phyloP scores from a whole-genome alignment of 2,888 invertebrate species.

The Miltochrista miniata region DNA sequence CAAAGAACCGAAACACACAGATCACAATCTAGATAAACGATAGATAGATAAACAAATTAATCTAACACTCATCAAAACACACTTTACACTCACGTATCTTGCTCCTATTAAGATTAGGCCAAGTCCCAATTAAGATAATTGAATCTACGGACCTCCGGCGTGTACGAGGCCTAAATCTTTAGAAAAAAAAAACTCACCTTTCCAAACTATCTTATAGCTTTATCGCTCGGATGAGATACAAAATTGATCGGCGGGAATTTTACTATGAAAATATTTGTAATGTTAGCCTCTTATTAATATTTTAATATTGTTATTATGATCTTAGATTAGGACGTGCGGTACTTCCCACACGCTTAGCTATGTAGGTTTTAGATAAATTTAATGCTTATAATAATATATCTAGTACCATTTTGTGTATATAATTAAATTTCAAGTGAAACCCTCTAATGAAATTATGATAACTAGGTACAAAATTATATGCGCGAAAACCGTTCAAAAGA shows the following conservation, averaged over 20 bases:
- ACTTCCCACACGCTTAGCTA: constrained; percentile 32
- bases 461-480: background rate
- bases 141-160: constrained; percentile 67
- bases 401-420: constrained; percentile 1
- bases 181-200: constrained; percentile 51
- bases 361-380: constrained; percentile 21
- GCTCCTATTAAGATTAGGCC: constrained; percentile 70
- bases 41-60: constrained; percentile 56
- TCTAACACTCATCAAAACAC: constrained; percentile 40
- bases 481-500: background rate
- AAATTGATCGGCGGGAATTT: constrained; percentile 37
- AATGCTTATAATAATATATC: background rate
- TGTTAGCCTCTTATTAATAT: constrained; percentile 36
- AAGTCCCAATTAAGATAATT: constrained; percentile 79
- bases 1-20: constrained; percentile 11
- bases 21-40: constrained; percentile 41
- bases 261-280: constrained; percentile 39
- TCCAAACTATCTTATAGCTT: constrained; percentile 45
- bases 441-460: background rate
- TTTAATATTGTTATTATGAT: constrained; percentile 39
- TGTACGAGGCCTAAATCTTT: constrained; percentile 45
- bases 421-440: constrained; percentile 2
- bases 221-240: constrained; percentile 29
- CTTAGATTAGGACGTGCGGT: constrained; percentile 16
- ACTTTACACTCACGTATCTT: constrained; percentile 58